A percentile compares a stretch with the other conserved stretches of the same genome.
phyloP scores from a whole-genome alignment of 2,888 invertebrate genomes.

The Elysia crispata region DNA sequence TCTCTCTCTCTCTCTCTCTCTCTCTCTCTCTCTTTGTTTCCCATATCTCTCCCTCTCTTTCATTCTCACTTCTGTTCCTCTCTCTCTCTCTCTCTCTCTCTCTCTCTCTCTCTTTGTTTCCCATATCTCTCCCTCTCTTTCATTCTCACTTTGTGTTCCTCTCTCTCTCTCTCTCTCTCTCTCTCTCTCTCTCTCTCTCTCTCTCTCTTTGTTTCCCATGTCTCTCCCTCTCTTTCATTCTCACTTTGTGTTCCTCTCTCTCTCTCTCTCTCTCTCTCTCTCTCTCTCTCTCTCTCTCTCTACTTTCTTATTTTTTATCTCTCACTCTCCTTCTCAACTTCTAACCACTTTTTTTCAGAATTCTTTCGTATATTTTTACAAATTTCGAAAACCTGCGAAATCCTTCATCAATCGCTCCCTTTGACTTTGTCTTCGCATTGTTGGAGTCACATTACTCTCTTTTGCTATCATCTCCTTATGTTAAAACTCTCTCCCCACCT shows the following conservation, averaged over 20 bases:
- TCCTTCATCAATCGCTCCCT: not conserved
- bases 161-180: not conserved
- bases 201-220: no score
- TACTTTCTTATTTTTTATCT: not conserved
- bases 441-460: no score
- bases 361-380: no score
- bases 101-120: slow-evolving; percentile 20
- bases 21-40: slow-evolving; percentile 2
- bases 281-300: not conserved
- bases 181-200: slow-evolving; percentile 28
- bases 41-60: not conserved
- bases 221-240: slow-evolving; percentile 4
- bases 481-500: not conserved
- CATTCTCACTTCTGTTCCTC: not conserved
- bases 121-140: slow-evolving; percentile 20
- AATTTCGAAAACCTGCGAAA: no score
- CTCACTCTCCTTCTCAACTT: no score
- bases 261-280: slow-evolving; percentile 15
- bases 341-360: no score
- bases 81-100: not conserved
- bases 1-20: not conserved
- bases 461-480: no score
- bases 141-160: slow-evolving; percentile 23
- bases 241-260: no score
- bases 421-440: slow-evolving; percentile 4